phyloP scores from a whole-genome alignment of 2,888 invertebrate species.

The Cheilosia scutellata region DNA sequence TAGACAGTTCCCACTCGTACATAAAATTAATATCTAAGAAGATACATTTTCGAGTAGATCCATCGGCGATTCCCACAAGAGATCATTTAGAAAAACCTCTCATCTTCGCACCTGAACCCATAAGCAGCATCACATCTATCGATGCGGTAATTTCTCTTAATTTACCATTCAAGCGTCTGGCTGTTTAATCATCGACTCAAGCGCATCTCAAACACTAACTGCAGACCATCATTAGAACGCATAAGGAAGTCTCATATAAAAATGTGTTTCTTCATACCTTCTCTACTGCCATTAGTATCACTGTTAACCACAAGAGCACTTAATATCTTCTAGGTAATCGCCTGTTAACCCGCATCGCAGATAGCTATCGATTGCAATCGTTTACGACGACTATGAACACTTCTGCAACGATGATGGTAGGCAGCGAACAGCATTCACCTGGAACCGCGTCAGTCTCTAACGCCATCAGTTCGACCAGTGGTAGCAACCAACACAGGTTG shows the following conservation, averaged over 20 bases:
- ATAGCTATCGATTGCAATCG: conserved; percentile 80
- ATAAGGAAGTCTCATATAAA: conserved; percentile 58
- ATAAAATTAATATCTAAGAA: no score
- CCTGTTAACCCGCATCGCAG: conserved; percentile 82
- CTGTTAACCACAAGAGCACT: conserved; percentile 68
- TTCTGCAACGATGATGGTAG: conserved; percentile 39
- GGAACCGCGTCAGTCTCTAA: conserved; percentile 63
- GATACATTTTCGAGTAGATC: no score
- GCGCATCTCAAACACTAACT: conserved; percentile 20
- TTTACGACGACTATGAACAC: conserved; percentile 58
- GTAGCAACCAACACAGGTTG: conserved; percentile 79
- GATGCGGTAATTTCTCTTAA: conserved; percentile 24
- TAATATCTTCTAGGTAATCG: conserved; percentile 81
- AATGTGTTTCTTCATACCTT: conserved; percentile 5
- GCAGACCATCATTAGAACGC: conserved; percentile 38
- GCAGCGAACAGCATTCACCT: conserved; percentile 56
- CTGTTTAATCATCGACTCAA: conserved; percentile 37
- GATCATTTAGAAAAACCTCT: background rate
- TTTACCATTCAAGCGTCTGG: conserved; percentile 14
- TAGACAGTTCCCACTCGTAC: no score
- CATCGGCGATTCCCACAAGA: background rate
- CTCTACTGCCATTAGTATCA: conserved; percentile 31
- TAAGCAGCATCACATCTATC: background rate
- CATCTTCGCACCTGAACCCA: background rate
- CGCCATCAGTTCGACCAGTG: conserved; percentile 42